phyloP scores from a whole-genome alignment of 2,888 invertebrate genomes.

The Drosophila tanythrix region DNA sequence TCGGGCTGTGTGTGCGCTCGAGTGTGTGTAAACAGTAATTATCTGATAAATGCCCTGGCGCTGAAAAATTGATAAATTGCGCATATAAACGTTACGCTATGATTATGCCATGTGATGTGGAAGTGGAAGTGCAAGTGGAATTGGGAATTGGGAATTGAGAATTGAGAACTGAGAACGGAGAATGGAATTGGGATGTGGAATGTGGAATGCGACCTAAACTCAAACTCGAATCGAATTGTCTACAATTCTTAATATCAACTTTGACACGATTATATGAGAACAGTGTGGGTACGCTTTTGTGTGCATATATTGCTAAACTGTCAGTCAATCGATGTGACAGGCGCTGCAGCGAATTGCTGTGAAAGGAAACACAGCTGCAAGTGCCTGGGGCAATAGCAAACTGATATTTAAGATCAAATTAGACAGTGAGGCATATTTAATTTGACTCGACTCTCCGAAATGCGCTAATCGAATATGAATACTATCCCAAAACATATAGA shows the following conservation, averaged over 20 bases:
- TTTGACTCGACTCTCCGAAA: background rate
- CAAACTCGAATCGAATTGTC: constrained; percentile 8
- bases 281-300: constrained; percentile 11
- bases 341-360: constrained; percentile 7
- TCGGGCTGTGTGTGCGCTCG: constrained; percentile 27
- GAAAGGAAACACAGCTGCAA: constrained; percentile 33
- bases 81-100: constrained; percentile 77
- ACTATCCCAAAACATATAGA: background rate
- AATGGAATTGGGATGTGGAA: constrained; percentile 1
- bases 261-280: constrained; percentile 17
- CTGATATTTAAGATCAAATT: background rate
- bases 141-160: background rate
- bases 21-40: constrained; percentile 78
- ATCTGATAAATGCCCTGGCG: constrained; percentile 78
- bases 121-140: constrained; percentile 12
- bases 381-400: constrained; percentile 1
- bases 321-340: constrained; percentile 44
- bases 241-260: constrained; percentile 18
- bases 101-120: constrained; percentile 64
- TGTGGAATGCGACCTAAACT: constrained; percentile 22
- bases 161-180: background rate
- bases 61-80: constrained; percentile 79
- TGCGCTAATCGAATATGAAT: constrained; percentile 2
- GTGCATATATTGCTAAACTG: constrained; percentile 22
- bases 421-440: background rate